Conservation (phyloP, 2,113 vertebrate genomes). For the Nestor notabilis region DNA sequence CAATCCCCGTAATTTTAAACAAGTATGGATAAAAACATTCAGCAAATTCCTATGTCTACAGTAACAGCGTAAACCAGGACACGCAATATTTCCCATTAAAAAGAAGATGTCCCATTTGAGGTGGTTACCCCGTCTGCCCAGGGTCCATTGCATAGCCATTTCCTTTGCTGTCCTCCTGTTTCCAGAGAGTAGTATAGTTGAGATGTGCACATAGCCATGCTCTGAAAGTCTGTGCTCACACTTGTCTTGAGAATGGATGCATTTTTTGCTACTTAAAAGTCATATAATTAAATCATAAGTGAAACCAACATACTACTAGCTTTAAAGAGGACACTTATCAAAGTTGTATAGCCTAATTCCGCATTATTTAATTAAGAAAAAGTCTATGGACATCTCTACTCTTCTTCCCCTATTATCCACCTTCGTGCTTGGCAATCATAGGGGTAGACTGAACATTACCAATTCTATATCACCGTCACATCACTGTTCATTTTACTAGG, state of each 20-base stretch:
- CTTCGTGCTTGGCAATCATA: neutral
- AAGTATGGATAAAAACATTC: neutral
- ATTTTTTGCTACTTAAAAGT: neutral
- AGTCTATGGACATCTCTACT: neutral
- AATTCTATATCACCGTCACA: neutral
- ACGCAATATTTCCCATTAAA: neutral
- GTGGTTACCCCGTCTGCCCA: neutral
- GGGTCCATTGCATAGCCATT: neutral
- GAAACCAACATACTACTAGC: neutral
- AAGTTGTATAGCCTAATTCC: accelerated
- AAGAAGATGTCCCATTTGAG: neutral
- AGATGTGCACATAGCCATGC: neutral
- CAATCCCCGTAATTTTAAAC: neutral
- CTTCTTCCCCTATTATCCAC: neutral
- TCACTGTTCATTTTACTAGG: neutral
- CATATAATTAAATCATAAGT: neutral
- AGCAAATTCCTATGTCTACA: neutral
- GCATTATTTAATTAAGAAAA: neutral
- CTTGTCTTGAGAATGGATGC: neutral
- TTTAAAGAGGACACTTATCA: neutral
- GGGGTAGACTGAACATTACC: neutral
- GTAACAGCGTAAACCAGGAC: neutral
- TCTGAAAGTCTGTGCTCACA: neutral
- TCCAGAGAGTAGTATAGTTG: accelerated
- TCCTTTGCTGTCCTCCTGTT: neutral